Conservation (phyloP, 2,888 invertebrate species). For the Mactromeris polynyma region DNA sequence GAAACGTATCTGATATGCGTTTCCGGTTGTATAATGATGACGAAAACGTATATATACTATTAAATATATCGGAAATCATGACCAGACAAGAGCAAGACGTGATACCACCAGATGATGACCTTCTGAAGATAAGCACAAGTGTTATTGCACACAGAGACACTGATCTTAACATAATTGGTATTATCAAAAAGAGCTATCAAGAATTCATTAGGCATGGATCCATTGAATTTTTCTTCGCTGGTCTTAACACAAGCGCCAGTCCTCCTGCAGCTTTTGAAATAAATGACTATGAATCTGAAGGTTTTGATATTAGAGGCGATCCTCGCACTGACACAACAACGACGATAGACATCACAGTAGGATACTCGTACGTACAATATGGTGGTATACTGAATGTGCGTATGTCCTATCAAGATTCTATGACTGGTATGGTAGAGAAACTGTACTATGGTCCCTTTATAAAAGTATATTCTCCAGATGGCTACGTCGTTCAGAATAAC, state of each 20-base stretch:
- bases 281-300: conserved; percentile 46
- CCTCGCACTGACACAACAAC: conserved; percentile 34
- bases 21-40: conserved; percentile 55
- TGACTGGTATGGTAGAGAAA: conserved; percentile 56
- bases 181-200: conserved; percentile 38
- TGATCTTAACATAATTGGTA: conserved; percentile 54
- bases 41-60: conserved; percentile 42
- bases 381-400: conserved; percentile 64
- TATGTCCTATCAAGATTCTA: conserved; percentile 48
- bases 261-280: conserved; percentile 63
- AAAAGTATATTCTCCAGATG: conserved; percentile 49
- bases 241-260: conserved; percentile 57
- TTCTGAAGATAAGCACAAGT: conserved; percentile 36
- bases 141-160: conserved; percentile 40
- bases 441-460: conserved; percentile 58
- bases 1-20: conserved; percentile 32
- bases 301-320: conserved; percentile 33
- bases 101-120: conserved; percentile 25
- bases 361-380: conserved; percentile 58
- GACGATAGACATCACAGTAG: conserved; percentile 53
- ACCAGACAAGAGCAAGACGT: conserved; percentile 39
- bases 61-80: conserved; percentile 43
- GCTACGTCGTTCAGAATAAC: conserved; percentile 52
- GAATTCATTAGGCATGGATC: conserved; percentile 41
- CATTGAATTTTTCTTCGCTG: conserved; percentile 62